Conservation (phyloP, 1,140 invertebrate genomes). For the Sycobia sp. region DNA sequence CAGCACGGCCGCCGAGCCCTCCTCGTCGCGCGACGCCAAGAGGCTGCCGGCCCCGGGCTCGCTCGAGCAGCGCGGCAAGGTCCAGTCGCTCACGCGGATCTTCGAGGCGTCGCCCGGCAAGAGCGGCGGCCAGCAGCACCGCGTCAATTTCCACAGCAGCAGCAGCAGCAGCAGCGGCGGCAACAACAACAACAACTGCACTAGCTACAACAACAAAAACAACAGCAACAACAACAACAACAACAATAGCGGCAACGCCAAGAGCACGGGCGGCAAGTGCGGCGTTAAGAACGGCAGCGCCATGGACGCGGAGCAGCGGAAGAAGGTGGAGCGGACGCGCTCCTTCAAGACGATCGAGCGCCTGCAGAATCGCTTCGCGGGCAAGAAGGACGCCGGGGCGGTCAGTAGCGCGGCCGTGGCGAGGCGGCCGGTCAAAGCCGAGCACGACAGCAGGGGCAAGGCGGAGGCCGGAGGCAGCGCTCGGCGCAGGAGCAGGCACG, state of each 20-base stretch:
- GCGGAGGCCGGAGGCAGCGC: no score
- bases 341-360: conserved; percentile 60
- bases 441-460: no score
- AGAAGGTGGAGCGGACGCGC: conserved; percentile 56
- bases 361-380: conserved; percentile 54
- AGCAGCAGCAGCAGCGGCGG: no score
- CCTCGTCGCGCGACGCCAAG: conserved; percentile 30
- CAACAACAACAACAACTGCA: conserved; percentile 44
- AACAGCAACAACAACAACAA: conserved; percentile 32
- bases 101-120: conserved; percentile 48
- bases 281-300: background rate
- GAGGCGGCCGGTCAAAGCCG: background rate
- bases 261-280: background rate
- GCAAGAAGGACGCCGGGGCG: conserved; percentile 44
- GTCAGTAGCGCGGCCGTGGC: background rate
- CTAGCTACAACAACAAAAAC: no score
- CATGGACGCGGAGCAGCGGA: conserved; percentile 39
- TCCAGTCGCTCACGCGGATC: conserved; percentile 57
- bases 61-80: conserved; percentile 51
- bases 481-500: no score
- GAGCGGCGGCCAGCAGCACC: no score
- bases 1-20: conserved; percentile 46
- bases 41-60: background rate
- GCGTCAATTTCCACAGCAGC: no score
- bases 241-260: background rate